Evolutionary conservation across 2,888 invertebrate species (phyloP).

Genomic region (Neuroscelio doddi): DNA sequence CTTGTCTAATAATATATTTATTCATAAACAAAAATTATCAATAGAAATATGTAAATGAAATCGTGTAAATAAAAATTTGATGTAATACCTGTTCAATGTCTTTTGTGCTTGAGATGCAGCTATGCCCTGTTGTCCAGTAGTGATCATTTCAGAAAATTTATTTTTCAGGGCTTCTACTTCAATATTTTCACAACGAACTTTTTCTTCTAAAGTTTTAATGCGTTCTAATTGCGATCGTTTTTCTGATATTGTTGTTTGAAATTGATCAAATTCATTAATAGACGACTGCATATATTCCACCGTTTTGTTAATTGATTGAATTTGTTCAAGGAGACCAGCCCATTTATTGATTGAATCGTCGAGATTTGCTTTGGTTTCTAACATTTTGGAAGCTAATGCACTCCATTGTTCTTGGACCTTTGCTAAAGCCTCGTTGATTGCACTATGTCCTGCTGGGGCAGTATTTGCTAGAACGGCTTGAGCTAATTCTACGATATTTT

Average conservation of each 20-base stretch:
- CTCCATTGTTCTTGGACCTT: constrained; percentile 94
- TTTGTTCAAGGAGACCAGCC: constrained; percentile 92
- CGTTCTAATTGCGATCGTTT: constrained; percentile 90
- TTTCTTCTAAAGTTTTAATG: constrained; percentile 89
- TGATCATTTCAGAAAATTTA: constrained; percentile 90
- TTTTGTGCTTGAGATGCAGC: constrained; percentile 89
- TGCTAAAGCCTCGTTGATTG: constrained; percentile 87
- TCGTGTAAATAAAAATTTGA: neutral
- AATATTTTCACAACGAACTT: constrained; percentile 89
- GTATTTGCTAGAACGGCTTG: constrained; percentile 94
- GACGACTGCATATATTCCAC: constrained; percentile 85
- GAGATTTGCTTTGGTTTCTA: constrained; percentile 89
- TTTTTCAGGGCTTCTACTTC: constrained; percentile 89
- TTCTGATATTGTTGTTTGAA: constrained; percentile 87
- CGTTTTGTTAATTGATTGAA: constrained; percentile 87
- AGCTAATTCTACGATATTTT: constrained; percentile 90
- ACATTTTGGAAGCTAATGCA: constrained; percentile 87
- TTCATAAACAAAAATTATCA: too few relatives aligned
- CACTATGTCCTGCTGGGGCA: constrained; percentile 88
- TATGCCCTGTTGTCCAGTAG: constrained; percentile 88
- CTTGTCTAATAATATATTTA: neutral
- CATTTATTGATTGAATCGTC: constrained; percentile 93
- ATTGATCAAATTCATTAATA: constrained; percentile 81
- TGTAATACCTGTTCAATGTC: constrained; percentile 78
- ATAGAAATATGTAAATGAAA: too few relatives aligned